Percentiles rank a stretch among this genome's conserved stretches.
Evolutionary conservation across 2,113 vertebrate species (phyloP).

Genomic region (Sitta europaea): DNA sequence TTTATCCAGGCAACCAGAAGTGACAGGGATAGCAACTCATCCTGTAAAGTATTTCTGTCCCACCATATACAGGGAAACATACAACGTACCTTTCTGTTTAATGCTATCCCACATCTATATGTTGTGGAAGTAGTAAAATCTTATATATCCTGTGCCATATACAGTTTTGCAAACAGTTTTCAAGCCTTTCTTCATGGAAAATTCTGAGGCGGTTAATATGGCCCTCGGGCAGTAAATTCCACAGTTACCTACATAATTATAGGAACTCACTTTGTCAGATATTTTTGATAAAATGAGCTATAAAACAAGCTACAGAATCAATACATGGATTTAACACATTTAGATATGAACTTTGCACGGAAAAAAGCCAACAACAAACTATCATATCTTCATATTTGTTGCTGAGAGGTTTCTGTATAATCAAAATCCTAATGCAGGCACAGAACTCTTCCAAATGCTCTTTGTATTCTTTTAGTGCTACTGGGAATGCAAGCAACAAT

Average conservation of each 20-base stretch:
- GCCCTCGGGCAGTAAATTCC: neutral
- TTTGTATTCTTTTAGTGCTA: neutral
- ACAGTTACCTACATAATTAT: neutral
- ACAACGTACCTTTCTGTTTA: neutral
- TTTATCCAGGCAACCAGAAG: neutral
- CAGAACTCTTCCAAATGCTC: neutral
- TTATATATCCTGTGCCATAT: neutral
- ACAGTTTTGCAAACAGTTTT: neutral
- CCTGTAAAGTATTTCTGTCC: neutral
- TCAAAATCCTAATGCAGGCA: neutral
- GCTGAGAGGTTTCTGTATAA: neutral
- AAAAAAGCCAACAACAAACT: neutral
- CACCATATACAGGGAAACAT: neutral
- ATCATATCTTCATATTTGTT: neutral
- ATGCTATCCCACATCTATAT: neutral
- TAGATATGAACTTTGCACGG: neutral
- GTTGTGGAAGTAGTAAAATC: neutral
- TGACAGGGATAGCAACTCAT: rapidly evolving
- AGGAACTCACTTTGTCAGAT: neutral
- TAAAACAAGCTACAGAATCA: neutral
- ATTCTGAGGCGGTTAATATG: neutral
- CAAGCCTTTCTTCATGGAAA: neutral
- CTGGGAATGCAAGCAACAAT: neutral
- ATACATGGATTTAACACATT: neutral
- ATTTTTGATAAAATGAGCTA: neutral